Base-by-base conservation (phyloP, 2,797 vertebrate species). In the Chelon labrosus region DNA sequence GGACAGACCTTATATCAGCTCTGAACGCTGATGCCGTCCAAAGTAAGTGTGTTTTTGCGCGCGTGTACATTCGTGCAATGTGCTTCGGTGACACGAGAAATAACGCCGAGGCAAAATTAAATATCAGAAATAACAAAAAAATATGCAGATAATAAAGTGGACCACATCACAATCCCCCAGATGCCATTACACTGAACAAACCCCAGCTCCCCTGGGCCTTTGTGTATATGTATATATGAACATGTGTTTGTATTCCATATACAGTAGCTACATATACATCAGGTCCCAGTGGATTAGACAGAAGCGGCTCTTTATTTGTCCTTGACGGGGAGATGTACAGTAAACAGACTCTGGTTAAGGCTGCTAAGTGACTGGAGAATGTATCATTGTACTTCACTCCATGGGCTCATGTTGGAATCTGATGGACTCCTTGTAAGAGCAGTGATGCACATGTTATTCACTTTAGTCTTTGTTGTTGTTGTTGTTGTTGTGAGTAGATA, bases 1-100 rank as follows among this genome's bases (percentile, higher is more conserved):
- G 46, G 54, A 70, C 51, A 57, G 65, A 79, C 55, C 65, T 72
- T 14, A 59, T 64, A 63, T 77, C 25, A 73, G 65, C 70, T 73
- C 22, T 53, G 22, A 70, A 65, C 57, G 8, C 20, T 19, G 62
- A 41, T 58, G 46, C 52, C 14, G 49, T 66, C 31, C n/a, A 35
- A 41, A 56, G 39, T 38, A 5, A 12, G 17, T 31, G 16, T 71
- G n/a, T 50, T 13, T 37, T 55, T 42, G 38, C 52, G 39, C 14
- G 42, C 17, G 42, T 44, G 41, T 42, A 4, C 4, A 14, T 2
- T 44, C 14, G 5, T 44, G 14, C 14, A 16, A 16, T 42, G 20
- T 41, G 51, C 16, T 31, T 58, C 19, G 51, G 1, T 16, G 38
- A 70, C 54, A 65, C 50, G 7, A 38, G 14, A 35, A 35, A 35